These are phyloP conservation scores for Crocallis elinguaria DNA, from an alignment of 2,888 invertebrate species.

Conservation along the genomic window DNA sequence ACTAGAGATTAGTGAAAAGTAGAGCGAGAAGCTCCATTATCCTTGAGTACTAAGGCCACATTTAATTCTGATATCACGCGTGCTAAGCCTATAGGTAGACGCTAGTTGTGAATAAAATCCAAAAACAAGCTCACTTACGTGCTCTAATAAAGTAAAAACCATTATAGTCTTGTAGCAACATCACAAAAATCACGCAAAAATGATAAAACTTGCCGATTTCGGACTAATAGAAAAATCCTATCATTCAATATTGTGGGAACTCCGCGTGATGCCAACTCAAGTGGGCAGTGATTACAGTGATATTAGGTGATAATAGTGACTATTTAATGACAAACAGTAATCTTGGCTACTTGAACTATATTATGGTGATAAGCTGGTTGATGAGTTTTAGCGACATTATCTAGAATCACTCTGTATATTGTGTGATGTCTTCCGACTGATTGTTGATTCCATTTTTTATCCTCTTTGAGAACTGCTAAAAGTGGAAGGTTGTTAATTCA, in stretches of 20 bases:
- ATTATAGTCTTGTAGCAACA: no score
- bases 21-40: no score
- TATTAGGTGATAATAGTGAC: slow-evolving; percentile 43
- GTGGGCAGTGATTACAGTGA: slow-evolving; percentile 49
- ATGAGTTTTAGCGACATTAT: slow-evolving; percentile 36
- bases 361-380: slow-evolving; percentile 38
- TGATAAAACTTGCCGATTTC: slow-evolving; percentile 18
- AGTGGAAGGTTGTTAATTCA: no score
- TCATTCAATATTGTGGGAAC: slow-evolving; percentile 41
- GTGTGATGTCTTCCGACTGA: slow-evolving; percentile 42
- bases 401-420: slow-evolving; percentile 34
- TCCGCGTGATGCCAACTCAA: slow-evolving; percentile 34
- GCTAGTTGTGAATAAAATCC: no score
- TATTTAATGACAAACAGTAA: slow-evolving; percentile 53
- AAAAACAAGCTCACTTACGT: no score
- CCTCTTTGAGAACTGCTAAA: no score
- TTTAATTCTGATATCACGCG: no score
- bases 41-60: no score
- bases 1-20: no score
- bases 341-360: slow-evolving; percentile 41
- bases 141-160: no score
- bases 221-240: slow-evolving; percentile 27
- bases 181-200: slow-evolving; percentile 16
- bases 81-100: no score
- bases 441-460: no score